Evolutionary conservation across 2,113 vertebrate species (phyloP).

Genomic region (Cebus imitator): DNA sequence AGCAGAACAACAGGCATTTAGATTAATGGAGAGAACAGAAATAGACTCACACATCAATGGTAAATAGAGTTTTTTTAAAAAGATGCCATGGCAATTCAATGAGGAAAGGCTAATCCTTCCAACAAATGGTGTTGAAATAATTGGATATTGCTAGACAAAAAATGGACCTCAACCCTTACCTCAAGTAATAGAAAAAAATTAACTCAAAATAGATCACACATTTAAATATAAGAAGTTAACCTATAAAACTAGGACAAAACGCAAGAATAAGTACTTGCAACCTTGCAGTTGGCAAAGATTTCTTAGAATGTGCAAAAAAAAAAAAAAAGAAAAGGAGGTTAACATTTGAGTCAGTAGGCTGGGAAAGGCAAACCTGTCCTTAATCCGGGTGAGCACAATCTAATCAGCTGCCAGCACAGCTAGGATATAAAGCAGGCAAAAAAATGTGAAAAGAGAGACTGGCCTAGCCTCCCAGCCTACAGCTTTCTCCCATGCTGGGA

Average conservation of each 20-base stretch:
- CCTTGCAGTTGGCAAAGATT: background rate
- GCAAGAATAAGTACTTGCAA: background rate
- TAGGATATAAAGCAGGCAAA: no score
- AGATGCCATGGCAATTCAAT: background rate
- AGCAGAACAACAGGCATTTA: background rate
- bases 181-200: background rate
- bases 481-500: no score
- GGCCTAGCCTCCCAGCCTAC: no score
- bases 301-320: background rate
- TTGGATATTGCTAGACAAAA: background rate
- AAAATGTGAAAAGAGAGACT: no score
- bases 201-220: background rate
- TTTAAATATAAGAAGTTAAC: background rate
- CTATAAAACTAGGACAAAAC: background rate
- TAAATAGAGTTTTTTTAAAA: background rate
- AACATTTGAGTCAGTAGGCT: no score
- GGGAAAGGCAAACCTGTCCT: no score
- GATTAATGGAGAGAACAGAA: background rate
- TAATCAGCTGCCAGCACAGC: no score
- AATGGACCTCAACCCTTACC: background rate
- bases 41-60: background rate
- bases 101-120: background rate
- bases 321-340: background rate
- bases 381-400: no score
- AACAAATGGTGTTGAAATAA: background rate